Percentiles rank a stretch among this genome's conserved stretches.
phyloP scores from a whole-genome alignment of 2,113 vertebrate genomes.

The Hydropotes inermis region DNA sequence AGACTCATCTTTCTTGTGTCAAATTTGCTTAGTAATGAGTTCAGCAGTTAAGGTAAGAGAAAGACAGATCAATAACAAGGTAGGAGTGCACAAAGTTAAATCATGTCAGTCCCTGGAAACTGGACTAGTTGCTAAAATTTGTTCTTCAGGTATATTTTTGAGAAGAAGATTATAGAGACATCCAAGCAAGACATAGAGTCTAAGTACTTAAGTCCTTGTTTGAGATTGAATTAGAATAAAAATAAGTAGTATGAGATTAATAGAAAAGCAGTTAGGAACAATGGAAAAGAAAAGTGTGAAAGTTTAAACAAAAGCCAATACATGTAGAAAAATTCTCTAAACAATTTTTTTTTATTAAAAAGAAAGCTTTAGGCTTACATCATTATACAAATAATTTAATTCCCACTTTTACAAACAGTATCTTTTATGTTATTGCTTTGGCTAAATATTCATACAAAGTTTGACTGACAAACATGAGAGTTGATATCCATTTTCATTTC shows the following conservation, averaged over 20 bases:
- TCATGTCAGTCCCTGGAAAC: neutral
- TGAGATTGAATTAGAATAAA: neutral
- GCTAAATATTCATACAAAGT: neutral
- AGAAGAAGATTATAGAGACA: neutral
- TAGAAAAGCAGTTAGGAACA: neutral
- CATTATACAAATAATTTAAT: neutral
- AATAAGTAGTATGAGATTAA: neutral
- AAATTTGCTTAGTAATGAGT: neutral
- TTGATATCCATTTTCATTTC: neutral
- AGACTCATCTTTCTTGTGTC: neutral
- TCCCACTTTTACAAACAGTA: neutral
- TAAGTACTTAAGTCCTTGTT: neutral
- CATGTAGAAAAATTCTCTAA: neutral
- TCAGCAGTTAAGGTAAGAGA: neutral
- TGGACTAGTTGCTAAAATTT: neutral
- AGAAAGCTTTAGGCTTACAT: neutral
- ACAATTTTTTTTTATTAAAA: neutral
- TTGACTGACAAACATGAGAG: too few relatives aligned
- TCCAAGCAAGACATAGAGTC: neutral
- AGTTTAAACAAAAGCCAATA: neutral
- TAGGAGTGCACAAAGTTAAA: neutral
- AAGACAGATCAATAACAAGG: neutral
- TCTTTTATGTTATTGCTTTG: neutral
- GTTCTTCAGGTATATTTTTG: neutral
- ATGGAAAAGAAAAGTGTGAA: neutral